A percentile compares a stretch with the other conserved stretches of the same genome.
phyloP scores from a whole-genome alignment of 2,797 vertebrate species.

The Myripristis jacobus region DNA sequence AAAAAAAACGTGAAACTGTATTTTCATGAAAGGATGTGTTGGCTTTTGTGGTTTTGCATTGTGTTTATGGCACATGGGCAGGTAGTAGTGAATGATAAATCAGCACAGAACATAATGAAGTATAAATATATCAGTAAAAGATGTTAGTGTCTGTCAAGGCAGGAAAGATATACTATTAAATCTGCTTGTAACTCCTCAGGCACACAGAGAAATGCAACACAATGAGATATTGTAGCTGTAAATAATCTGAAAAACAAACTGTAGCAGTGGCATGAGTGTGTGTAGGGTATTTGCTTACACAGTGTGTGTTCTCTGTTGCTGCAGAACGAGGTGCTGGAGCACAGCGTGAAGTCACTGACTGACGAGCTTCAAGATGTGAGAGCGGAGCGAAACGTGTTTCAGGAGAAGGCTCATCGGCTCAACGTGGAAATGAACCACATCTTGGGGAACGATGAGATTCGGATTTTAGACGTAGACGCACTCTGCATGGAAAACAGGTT shows the following conservation, averaged over 20 bases:
- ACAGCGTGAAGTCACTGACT: slow-evolving; percentile 89
- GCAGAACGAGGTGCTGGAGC: slow-evolving; percentile 91
- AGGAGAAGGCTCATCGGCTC: slow-evolving; percentile 94
- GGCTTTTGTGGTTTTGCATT: neutral
- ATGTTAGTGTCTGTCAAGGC: too few species aligned
- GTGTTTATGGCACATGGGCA: neutral
- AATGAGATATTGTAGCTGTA: neutral
- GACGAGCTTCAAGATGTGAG: slow-evolving; percentile 96
- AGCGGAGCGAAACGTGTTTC: slow-evolving; percentile 92
- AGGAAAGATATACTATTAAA: too few species aligned
- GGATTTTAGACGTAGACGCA: slow-evolving; percentile 94
- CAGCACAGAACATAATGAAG: neutral
- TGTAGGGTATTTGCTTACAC: neutral
- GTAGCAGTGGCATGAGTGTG: neutral
- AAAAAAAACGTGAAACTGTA: neutral
- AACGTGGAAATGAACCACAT: slow-evolving; percentile 96
- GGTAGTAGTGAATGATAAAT: neutral
- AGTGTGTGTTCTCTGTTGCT: slow-evolving; percentile 1
- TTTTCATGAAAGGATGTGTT: neutral
- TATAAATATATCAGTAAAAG: neutral
- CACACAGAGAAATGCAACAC: neutral
- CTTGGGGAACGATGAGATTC: slow-evolving; percentile 89
- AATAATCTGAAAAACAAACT: neutral
- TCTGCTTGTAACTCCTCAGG: neutral
- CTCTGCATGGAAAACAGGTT: slow-evolving; percentile 98